Evolutionary conservation across 2,888 invertebrate genomes (phyloP).

Genomic region (Hydrotaea diabolus): DNA sequence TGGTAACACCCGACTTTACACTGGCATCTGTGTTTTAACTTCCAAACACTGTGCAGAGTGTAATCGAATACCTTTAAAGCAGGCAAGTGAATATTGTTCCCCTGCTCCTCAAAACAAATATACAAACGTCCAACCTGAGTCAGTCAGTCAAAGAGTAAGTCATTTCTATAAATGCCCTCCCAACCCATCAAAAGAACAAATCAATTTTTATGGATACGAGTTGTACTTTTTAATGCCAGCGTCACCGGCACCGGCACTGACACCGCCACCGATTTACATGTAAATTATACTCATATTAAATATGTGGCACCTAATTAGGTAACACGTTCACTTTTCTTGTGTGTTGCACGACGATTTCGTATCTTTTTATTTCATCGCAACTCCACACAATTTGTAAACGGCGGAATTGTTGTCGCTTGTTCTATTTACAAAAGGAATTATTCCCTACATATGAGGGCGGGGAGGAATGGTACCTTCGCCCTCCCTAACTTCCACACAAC

Average conservation of each 20-base stretch:
- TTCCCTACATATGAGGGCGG: no score
- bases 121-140: background rate
- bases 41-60: background rate
- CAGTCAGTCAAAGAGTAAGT: background rate
- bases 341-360: background rate
- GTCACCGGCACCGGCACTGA: background rate
- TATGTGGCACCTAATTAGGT: constrained; percentile 69
- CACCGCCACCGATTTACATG: constrained; percentile 18
- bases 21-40: no score
- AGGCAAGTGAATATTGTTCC: background rate
- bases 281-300: constrained; percentile 64
- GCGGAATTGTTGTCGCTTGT: background rate
- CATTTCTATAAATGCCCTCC: constrained; percentile 20
- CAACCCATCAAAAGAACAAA: constrained; percentile 28
- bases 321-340: constrained; percentile 34
- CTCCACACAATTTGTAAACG: background rate
- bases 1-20: no score
- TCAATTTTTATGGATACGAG: constrained; percentile 48
- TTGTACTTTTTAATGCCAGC: background rate
- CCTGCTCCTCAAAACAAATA: background rate
- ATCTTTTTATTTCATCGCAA: background rate
- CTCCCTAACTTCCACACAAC: background rate
- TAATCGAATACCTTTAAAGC: background rate
- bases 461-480: background rate
- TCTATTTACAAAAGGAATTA: constrained; percentile 20